Percentiles rank a stretch among this genome's conserved stretches.
Conservation (phyloP, 1,140 invertebrate genomes). For the Cyrtorhinus lividipennis region DNA sequence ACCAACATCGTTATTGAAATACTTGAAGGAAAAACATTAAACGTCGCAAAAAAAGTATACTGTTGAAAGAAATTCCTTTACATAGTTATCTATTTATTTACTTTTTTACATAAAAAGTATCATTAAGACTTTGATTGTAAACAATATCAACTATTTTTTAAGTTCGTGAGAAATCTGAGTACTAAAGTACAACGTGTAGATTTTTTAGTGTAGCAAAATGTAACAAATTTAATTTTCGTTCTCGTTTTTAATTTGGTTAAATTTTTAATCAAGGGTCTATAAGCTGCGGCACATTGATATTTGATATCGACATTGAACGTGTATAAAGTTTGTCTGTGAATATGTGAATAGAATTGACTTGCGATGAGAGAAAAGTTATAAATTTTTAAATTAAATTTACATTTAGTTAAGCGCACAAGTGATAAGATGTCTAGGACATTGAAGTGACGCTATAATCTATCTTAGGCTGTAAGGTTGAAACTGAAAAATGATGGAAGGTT, state of each 20-base stretch:
- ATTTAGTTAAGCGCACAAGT: constrained; percentile 1
- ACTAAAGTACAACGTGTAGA: constrained; percentile 17
- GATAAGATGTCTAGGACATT: constrained; percentile 4
- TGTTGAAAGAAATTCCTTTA: constrained; percentile 19
- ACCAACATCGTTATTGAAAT: background rate
- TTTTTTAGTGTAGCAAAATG: background rate
- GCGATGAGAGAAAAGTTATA: background rate
- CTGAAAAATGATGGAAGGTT: no score
- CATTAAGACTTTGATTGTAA: constrained; percentile 13
- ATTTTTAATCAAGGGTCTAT: background rate
- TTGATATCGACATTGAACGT: background rate
- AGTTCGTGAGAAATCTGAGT: constrained; percentile 12
- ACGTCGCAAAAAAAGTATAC: constrained; percentile 12
- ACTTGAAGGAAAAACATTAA: background rate
- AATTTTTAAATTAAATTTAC: background rate
- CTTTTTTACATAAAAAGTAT: constrained; percentile 20
- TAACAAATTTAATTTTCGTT: background rate
- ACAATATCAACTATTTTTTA: constrained; percentile 20
- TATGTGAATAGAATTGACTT: constrained; percentile 4
- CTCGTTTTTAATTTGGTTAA: background rate
- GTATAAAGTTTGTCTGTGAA: background rate
- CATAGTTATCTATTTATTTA: constrained; percentile 20
- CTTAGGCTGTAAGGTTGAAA: background rate
- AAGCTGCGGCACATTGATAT: background rate
- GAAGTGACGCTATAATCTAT: background rate